Evolutionary conservation across 2,797 vertebrate species (phyloP).

Genomic region (Pagetopsis macropterus): DNA sequence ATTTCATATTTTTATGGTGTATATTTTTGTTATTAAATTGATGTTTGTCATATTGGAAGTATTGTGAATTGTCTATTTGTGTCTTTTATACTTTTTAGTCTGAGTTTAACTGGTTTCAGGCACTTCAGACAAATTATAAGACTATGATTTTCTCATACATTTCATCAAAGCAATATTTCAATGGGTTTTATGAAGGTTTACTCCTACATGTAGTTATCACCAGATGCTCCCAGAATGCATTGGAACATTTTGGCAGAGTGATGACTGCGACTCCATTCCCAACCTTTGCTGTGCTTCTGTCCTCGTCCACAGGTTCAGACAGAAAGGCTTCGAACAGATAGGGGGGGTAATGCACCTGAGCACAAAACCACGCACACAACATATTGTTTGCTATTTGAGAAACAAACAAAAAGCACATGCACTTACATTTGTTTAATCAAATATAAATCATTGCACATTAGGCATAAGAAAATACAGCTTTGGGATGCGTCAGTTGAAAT

Average conservation of each 20-base stretch:
- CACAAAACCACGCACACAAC: neutral
- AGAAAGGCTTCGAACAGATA: constrained; percentile 93
- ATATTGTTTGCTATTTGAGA: too few relatives aligned
- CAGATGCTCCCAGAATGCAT: constrained; percentile 86
- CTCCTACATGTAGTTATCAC: constrained; percentile 76
- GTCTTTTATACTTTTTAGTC: too few relatives aligned
- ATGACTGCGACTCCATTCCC: constrained; percentile 86
- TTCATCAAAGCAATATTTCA: neutral
- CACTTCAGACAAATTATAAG: neutral
- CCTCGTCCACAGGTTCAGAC: constrained; percentile 87
- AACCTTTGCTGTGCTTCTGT: constrained; percentile 88
- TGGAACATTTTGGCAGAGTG: constrained; percentile 87
- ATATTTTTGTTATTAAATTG: neutral
- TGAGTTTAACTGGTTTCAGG: too few relatives aligned
- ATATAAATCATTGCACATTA: too few relatives aligned
- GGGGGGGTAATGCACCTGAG: constrained; percentile 90
- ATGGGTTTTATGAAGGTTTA: neutral
- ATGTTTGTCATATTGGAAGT: neutral
- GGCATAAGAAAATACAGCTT: too few relatives aligned
- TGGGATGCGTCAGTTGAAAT: too few relatives aligned
- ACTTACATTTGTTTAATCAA: too few relatives aligned
- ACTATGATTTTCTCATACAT: neutral
- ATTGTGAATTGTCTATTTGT: too few relatives aligned
- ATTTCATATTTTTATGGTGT: neutral
- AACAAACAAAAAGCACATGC: neutral